phyloP scores from a whole-genome alignment of 1,140 invertebrate genomes.

The Leptinotarsa undecemlineata region DNA sequence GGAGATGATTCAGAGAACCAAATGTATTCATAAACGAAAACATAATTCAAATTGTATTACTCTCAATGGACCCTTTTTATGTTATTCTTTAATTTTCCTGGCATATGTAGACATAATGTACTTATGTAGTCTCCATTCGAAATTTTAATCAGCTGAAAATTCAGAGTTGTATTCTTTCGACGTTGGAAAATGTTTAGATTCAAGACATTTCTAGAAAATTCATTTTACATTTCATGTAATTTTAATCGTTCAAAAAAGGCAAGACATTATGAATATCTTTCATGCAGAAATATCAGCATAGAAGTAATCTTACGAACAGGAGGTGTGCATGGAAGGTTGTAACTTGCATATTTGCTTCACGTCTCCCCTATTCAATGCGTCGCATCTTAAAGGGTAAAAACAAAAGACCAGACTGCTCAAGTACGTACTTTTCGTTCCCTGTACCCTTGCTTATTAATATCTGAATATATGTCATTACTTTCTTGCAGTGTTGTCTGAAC shows the following conservation, averaged over 20 bases:
- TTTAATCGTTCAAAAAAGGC: constrained; percentile 29
- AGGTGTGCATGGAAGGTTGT: constrained; percentile 11
- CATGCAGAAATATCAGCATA: not conserved
- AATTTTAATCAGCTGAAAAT: no score
- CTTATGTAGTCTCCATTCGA: no score
- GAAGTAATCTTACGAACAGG: constrained; percentile 39
- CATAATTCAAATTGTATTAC: no score
- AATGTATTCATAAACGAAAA: no score
- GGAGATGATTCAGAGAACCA: no score
- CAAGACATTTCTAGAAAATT: no score
- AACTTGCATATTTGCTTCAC: constrained; percentile 38
- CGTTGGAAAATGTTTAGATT: no score
- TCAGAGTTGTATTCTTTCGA: no score
- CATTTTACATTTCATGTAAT: constrained; percentile 1
- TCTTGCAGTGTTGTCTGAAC: constrained; percentile 15
- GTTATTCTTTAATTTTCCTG: no score
- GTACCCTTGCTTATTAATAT: constrained; percentile 45
- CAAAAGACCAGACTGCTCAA: constrained; percentile 48
- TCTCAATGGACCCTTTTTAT: no score
- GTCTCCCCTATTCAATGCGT: constrained; percentile 45
- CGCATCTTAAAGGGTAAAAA: constrained; percentile 46
- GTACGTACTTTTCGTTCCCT: constrained; percentile 38
- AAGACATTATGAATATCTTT: not conserved
- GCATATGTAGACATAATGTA: no score
- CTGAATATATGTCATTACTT: constrained; percentile 41